Evolutionary conservation across 35 echinoderm and acorn worm genomes (phyloP).

Genomic region (Chiridota heheva): DNA sequence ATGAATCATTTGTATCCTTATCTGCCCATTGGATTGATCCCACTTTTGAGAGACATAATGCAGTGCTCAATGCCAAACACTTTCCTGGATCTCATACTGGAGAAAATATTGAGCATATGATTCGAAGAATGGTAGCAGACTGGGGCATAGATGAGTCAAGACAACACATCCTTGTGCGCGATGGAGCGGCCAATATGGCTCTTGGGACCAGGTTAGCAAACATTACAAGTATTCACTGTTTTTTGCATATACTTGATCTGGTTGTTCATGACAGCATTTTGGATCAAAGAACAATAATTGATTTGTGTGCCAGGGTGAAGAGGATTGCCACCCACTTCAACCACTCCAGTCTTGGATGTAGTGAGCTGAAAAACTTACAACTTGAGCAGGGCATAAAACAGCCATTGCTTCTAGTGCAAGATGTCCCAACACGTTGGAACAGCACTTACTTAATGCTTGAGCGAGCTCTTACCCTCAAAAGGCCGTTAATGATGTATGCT

Average conservation of each 20-base stretch:
- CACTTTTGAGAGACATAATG: neutral
- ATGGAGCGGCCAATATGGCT: constrained; percentile 14
- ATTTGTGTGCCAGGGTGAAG: neutral
- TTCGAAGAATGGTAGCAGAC: neutral
- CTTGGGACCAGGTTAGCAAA: constrained; percentile 8
- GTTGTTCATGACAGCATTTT: neutral
- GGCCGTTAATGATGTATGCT: neutral
- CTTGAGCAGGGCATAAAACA: constrained; percentile 4
- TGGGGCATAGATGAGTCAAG: neutral
- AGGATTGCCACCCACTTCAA: constrained; percentile 24
- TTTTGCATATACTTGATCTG: constrained; percentile 8
- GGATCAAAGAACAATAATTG: constrained; percentile 8
- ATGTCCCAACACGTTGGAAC: constrained; percentile 21
- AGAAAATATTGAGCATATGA: constrained; percentile 28
- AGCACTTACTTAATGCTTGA: constrained; percentile 23
- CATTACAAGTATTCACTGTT: neutral
- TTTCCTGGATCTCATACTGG: constrained; percentile 22
- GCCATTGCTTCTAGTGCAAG: neutral
- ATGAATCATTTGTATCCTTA: constrained; percentile 17
- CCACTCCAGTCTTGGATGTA: constrained; percentile 2
- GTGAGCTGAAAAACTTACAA: constrained; percentile 9
- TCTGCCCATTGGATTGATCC: neutral
- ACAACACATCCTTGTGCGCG: constrained; percentile 7
- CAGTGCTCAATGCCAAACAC: constrained; percentile 5
- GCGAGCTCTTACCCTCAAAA: neutral